Evolutionary conservation across 2,113 vertebrate species (phyloP), one percentile per base, ranked within the genome.

Genomic region (Ictalurus furcatus): DNA sequence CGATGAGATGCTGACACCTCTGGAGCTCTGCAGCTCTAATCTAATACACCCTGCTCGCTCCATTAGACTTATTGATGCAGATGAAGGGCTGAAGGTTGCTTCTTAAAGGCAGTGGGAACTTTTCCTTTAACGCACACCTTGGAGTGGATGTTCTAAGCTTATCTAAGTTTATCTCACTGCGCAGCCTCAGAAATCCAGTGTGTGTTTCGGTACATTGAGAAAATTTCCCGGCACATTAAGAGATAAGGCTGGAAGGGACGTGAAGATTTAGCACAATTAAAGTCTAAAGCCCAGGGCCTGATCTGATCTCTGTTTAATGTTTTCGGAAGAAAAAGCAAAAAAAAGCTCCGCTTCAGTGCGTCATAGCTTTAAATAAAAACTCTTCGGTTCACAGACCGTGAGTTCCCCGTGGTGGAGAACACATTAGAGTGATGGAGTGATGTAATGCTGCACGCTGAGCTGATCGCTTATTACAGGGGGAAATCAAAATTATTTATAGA

Each of bases 41-140:
- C 87, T 85, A 76, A 87, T 83, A 25, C 74, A 83, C 44, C 25
- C 84, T 85, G 56, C 67, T 34, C 23, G 65, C 78, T 73, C 71
- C 80, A 76, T 90, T 91, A 89, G 76, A 81, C 80, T 65, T 90
- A 91, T 76, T 85, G 85, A 90, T 87, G 79, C 81, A 65, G 63
- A 25, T n/a, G 28, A 73, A n/a, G 69, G 85, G 13, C 25, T 71
- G 21, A 87, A 85, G 37, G 63, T 40, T 30, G 59, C 54, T 40
- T 61, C 78, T 86, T n/a, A 71, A 48, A 79, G 25, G 37, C 76
- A 76, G 52, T 11, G 54, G 37, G 30, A 69, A n/a, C 9, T 13
- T 69, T 69, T 30, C 28, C 25, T 30, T 69, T 69, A 69, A 30
- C 65, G 30, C 65, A 69, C 21, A 25, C 65, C 12, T 2, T 34